Evolutionary conservation across 1,140 invertebrate genomes (phyloP), one percentile per base, ranked within the genome.

Genomic region (Metopolophium dirhodum): DNA sequence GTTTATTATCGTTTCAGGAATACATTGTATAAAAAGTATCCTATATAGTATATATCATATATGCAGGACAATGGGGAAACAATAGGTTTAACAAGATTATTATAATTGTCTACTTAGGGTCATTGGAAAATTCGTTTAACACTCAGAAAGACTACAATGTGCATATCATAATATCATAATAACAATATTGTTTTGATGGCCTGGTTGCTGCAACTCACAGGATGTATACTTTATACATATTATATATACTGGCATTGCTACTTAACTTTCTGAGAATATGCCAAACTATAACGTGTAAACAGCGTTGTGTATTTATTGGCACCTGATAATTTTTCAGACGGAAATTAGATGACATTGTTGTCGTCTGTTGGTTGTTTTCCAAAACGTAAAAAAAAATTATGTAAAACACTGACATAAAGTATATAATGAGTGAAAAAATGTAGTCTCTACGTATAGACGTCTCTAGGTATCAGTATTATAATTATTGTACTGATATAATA

Each of bases 281-380:
- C 88, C 88, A 61, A 90, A 61, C 51, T 35, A 30, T 14, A 61
- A 61, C 37, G 88, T 57, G 88, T 90, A 61, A 90, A 61, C 9
- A 61, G 51, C 23, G 35, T 30, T 30, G 51, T 90, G 26, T n/a
- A 35, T 90, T 45, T 45, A 90, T 61, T 61, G 89, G 89, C 89
- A 90, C 54, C 89, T 90, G 54, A 41, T 2, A 61, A 68, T 90
- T n/a, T 30, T 68, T n/a, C 14, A 7, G 26, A 90, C 20, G 41
- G 2, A 90, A 37, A 45, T 90, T n/a, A 45, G 37, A 45, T 30
- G 88, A 61, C 88, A 35, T 26, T 23, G 37, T 37, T 57, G 49
- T 88, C 3, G 87, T 35, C 20, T 20, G 37, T 45, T 90, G 88
- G 37, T 90, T 90, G n/a, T 90, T 90, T 61, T 90, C 23, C 23